Evolutionary conservation across 1,140 invertebrate species (phyloP).

Genomic region (Ips typographus): DNA sequence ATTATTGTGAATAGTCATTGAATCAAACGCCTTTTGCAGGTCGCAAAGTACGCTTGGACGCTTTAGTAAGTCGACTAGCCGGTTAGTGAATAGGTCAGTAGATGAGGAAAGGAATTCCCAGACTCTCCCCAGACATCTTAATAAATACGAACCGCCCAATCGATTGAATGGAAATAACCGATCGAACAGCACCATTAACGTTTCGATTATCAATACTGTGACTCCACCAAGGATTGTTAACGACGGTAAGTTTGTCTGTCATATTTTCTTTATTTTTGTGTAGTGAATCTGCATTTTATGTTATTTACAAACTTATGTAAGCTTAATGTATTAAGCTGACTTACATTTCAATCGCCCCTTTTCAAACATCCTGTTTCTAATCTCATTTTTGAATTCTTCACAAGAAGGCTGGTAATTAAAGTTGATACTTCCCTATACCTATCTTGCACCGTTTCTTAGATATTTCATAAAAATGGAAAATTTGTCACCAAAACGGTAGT

Average conservation of each 20-base stretch:
- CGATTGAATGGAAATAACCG: conserved; percentile 58
- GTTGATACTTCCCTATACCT: too few relatives aligned
- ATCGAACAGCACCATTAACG: conserved; percentile 69
- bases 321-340: too few relatives aligned
- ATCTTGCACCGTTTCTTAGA: too few relatives aligned
- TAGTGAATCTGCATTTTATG: too few relatives aligned
- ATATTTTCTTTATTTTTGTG: too few relatives aligned
- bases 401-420: too few relatives aligned
- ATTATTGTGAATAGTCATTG: background rate
- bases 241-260: conserved; percentile 27
- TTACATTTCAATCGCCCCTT: too few relatives aligned
- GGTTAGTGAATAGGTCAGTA: conserved; percentile 59
- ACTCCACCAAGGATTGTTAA: conserved; percentile 48
- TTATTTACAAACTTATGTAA: too few relatives aligned
- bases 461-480: too few relatives aligned
- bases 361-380: too few relatives aligned
- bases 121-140: conserved; percentile 68
- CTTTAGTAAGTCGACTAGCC: conserved; percentile 76
- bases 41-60: conserved; percentile 70
- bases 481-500: too few relatives aligned
- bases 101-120: conserved; percentile 68
- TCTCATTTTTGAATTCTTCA: too few relatives aligned
- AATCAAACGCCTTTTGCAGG: conserved; percentile 52
- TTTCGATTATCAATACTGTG: conserved; percentile 70
- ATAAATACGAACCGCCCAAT: conserved; percentile 58